Percentiles rank a stretch among this genome's conserved stretches.
Evolutionary conservation across 2,888 invertebrate species (phyloP).

Genomic region (Campoplex capitator): DNA sequence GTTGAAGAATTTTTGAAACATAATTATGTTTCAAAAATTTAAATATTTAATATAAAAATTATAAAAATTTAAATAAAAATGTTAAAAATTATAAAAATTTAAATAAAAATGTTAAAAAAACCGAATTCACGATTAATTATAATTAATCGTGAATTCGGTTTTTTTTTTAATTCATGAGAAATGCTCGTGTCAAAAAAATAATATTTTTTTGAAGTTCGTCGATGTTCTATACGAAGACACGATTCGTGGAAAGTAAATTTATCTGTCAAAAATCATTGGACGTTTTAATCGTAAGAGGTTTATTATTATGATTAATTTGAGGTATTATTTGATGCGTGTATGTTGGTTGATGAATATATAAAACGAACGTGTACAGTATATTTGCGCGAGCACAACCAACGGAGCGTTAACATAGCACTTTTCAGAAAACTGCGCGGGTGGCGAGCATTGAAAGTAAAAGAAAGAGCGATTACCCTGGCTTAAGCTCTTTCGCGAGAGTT

Average conservation of each 20-base stretch:
- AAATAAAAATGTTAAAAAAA: too few relatives aligned
- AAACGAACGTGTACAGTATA: not conserved
- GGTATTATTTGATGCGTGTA: not conserved
- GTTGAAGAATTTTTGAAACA: too few relatives aligned
- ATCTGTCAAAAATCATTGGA: too few relatives aligned
- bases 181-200: too few relatives aligned
- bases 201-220: too few relatives aligned
- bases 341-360: not conserved
- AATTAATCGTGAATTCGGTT: too few relatives aligned
- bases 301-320: not conserved
- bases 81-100: too few relatives aligned
- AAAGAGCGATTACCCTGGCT: not conserved
- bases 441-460: slow-evolving; percentile 27
- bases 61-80: not conserved
- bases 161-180: too few relatives aligned
- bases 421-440: slow-evolving; percentile 52
- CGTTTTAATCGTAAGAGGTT: not conserved
- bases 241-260: not conserved
- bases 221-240: too few relatives aligned
- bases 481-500: slow-evolving; percentile 37
- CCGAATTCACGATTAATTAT: too few relatives aligned
- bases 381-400: not conserved
- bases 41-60: too few relatives aligned
- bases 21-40: too few relatives aligned
- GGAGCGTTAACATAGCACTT: slow-evolving; percentile 46